Base-by-base conservation (phyloP, 2,113 vertebrate species). In the Leptodactylus fuscus region DNA sequence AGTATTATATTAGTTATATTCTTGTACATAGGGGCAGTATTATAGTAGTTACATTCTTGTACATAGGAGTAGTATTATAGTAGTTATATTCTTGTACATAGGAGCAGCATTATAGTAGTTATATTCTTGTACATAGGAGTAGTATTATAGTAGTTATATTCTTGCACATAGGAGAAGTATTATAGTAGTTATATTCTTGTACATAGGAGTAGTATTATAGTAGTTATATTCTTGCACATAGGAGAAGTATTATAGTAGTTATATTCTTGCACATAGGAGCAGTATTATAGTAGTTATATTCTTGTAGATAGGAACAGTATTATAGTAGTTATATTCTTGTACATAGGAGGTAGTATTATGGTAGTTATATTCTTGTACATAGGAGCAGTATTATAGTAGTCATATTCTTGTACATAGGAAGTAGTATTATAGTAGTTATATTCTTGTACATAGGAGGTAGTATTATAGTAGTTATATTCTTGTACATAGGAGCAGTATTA, bases 241-340 rank as follows among this genome's bases (percentile, higher is more conserved):
- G 58, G n/a, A 3, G 24, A 20, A 60, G 58, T 60, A 60, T 60
- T 60, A 60, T 60, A 60, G 58, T 60, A 60, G 58, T 60, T 60
- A 60, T 60, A 60, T 60, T 60, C 58, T 60, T 60, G 58, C 12
- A 60, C 11, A 60, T 60, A 60, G 58, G 58, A 13, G n/a, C 53
- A 60, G 58, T 60, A 60, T 60, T 60, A 60, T 60, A 60, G 58
- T 60, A 60, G 58, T 60, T 60, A 60, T 60, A 60, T 60, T 60
- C 58, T 60, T 60, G 58, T 60, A 60, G 2, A 60, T 60, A 60
- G 58, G 58, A 12, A 24, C 53, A 27, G n/a, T 60, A 60, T 60
- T 60, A 60, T 60, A 60, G 58, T 27, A 27, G 58, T 60, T 60
- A 60, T 60, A 60, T 60, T 60, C 58, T 60, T 60, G 58, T 55